Conservation (phyloP, 2,888 invertebrate genomes). For the Harmothoe impar region DNA sequence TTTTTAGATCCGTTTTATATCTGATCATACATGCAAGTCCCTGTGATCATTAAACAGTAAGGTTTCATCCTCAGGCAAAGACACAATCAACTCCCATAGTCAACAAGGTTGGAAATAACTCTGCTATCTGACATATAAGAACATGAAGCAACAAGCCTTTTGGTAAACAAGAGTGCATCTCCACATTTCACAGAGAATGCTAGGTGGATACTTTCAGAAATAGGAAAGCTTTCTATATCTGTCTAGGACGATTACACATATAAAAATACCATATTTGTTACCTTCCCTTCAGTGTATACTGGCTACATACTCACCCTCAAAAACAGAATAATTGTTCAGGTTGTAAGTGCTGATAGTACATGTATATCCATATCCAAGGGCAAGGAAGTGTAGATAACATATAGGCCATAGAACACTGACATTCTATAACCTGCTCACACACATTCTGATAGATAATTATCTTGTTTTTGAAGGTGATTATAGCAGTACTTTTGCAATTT, state of each 20-base stretch:
- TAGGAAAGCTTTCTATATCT: not conserved
- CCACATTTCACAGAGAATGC: not conserved
- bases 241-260: not conserved
- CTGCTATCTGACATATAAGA: constrained; percentile 2
- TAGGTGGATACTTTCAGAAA: not conserved
- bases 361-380: too few relatives aligned
- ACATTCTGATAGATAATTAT: not conserved
- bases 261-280: not conserved
- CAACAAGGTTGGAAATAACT: too few relatives aligned
- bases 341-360: not conserved
- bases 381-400: too few relatives aligned
- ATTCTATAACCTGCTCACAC: too few relatives aligned
- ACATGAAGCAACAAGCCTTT: constrained; percentile 2
- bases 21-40: not conserved
- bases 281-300: not conserved
- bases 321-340: not conserved
- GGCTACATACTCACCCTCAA: not conserved
- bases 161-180: not conserved
- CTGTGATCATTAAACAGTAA: not conserved
- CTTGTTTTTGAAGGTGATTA: not conserved
- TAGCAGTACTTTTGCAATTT: not conserved
- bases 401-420: too few relatives aligned
- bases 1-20: not conserved
- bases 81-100: not conserved
- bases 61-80: constrained; percentile 4